These are phyloP conservation scores for Abrostola triplasia DNA, from an alignment of 2,888 invertebrate species.

Conservation along the genomic window DNA sequence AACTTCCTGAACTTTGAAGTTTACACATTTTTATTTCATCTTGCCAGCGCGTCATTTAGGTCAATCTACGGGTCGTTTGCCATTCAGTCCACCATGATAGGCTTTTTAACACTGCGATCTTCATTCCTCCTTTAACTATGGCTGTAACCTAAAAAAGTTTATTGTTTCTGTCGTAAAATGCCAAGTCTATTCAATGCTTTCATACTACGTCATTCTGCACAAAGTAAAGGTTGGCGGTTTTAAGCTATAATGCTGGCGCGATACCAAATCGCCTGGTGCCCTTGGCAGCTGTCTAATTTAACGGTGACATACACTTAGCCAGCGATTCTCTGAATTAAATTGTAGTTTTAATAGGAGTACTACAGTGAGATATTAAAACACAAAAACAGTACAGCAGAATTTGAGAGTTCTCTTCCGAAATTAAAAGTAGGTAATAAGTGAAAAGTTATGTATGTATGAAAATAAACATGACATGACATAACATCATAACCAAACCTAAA, in stretches of 20 bases:
- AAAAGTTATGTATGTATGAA: too few relatives aligned
- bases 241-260: conserved; percentile 60
- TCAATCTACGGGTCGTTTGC: neutral
- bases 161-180: conserved; percentile 3
- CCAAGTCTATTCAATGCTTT: conserved; percentile 2
- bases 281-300: conserved; percentile 67
- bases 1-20: neutral
- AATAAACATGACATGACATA: too few relatives aligned
- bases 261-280: conserved; percentile 70
- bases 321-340: conserved; percentile 7
- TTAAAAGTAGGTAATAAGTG: too few relatives aligned
- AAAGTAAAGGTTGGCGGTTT: conserved; percentile 50
- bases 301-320: conserved; percentile 53
- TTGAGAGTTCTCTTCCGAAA: too few relatives aligned
- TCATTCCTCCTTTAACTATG: neutral
- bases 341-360: neutral
- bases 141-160: conserved; percentile 8
- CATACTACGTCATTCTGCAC: conserved; percentile 4
- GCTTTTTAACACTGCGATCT: too few relatives aligned
- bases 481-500: too few relatives aligned
- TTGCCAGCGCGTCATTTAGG: neutral
- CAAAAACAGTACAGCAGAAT: too few relatives aligned
- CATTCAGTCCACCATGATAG: neutral
- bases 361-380: too few relatives aligned
- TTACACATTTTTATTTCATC: neutral